Evolutionary conservation across 2,113 vertebrate genomes (phyloP).

Genomic region (Danionella cerebrum): DNA sequence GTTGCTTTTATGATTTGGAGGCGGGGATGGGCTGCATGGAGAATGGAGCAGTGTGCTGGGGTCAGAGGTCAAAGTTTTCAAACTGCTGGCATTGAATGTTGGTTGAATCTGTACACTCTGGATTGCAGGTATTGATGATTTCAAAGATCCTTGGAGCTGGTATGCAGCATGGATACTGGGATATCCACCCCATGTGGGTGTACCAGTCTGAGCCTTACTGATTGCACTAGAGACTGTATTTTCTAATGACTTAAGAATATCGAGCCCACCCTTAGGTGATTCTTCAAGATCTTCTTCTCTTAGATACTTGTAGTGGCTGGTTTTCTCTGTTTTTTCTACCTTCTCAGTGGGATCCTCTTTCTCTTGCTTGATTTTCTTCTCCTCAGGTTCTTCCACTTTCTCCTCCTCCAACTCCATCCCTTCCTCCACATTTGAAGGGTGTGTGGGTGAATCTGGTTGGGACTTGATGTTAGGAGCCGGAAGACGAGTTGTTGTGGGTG

Average conservation of each 20-base stretch:
- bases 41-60: slow-evolving; percentile 77
- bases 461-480: slow-evolving; percentile 75
- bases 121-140: slow-evolving; percentile 69
- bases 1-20: slow-evolving; percentile 87
- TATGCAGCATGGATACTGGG: slow-evolving; percentile 98
- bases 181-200: slow-evolving; percentile 96
- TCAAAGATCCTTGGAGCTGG: slow-evolving; percentile 85
- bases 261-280: slow-evolving; percentile 85
- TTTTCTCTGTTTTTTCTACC: slow-evolving; percentile 71
- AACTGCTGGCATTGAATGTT: slow-evolving; percentile 67
- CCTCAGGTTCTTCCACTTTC: slow-evolving; percentile 60
- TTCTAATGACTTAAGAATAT: slow-evolving; percentile 94
- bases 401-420: slow-evolving; percentile 71
- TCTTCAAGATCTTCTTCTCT: slow-evolving; percentile 94
- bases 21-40: slow-evolving; percentile 79
- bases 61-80: slow-evolving; percentile 75
- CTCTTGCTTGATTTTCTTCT: slow-evolving; percentile 90
- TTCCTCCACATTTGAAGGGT: slow-evolving; percentile 65
- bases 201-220: slow-evolving; percentile 95
- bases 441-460: slow-evolving; percentile 74
- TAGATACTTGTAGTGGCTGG: slow-evolving; percentile 84
- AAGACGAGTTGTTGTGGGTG: slow-evolving; percentile 86
- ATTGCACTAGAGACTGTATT: slow-evolving; percentile 95
- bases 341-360: slow-evolving; percentile 78
- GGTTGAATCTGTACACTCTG: slow-evolving; percentile 87